Percentiles rank a stretch among this genome's conserved stretches.
Evolutionary conservation across 2,113 vertebrate species (phyloP).

Genomic region (Polypterus bichir): DNA sequence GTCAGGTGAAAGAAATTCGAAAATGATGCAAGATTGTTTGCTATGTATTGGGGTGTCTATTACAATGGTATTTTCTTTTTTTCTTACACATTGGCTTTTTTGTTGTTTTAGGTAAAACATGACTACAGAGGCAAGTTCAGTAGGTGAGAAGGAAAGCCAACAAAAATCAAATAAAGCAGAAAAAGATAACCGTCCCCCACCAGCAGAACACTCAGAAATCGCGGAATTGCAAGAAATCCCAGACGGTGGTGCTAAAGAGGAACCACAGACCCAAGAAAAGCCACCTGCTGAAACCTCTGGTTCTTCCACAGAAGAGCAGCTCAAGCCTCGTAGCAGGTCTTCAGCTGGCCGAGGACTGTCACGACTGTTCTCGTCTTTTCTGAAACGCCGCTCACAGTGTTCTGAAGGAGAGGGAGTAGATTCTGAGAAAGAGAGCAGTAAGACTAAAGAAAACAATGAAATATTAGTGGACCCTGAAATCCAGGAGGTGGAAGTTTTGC

Average conservation of each 20-base stretch:
- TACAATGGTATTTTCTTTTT: too few species aligned
- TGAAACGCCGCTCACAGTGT: conserved; percentile 81
- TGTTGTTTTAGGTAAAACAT: conserved; percentile 59
- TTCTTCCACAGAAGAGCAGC: conserved; percentile 50
- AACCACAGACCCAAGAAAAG: background rate
- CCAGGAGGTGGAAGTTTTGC: conserved; percentile 47
- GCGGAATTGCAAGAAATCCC: conserved; percentile 20
- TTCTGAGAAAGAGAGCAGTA: conserved; percentile 29
- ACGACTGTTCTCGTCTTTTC: conserved; percentile 80
- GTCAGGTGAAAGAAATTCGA: too few species aligned
- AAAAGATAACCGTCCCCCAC: conserved; percentile 5
- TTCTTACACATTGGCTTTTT: conserved; percentile 11
- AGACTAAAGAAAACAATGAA: conserved; percentile 30
- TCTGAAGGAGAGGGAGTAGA: conserved; percentile 58
- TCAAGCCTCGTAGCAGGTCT: conserved; percentile 46
- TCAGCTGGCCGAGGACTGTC: conserved; percentile 71
- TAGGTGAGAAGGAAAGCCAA: conserved; percentile 43
- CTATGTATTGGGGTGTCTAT: too few species aligned
- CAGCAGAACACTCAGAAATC: conserved; percentile 26
- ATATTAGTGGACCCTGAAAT: conserved; percentile 35
- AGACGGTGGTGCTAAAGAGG: background rate
- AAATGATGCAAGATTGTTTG: too few species aligned
- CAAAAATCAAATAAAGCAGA: conserved; percentile 46
- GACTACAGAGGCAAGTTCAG: conserved; percentile 80
- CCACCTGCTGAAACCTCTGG: conserved; percentile 3